Evolutionary conservation across 2,113 vertebrate species (phyloP).

Genomic region (Synchiropus splendidus): DNA sequence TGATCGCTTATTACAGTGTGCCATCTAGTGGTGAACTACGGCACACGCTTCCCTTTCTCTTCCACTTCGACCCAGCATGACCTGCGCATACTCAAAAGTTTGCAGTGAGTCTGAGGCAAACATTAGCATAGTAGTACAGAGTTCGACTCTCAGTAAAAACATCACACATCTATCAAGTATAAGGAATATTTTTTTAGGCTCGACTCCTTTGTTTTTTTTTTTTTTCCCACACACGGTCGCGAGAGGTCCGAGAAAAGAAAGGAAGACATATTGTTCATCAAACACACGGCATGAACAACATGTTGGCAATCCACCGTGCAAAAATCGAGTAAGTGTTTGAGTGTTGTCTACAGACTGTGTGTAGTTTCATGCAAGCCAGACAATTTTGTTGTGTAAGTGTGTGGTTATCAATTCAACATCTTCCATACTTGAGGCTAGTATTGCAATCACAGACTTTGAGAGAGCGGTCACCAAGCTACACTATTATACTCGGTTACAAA

Average conservation of each 20-base stretch:
- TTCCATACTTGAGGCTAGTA: conserved; percentile 50
- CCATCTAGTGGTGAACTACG: conserved; percentile 7
- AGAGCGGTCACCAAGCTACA: conserved; percentile 42
- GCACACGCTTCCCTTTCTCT: too few relatives aligned
- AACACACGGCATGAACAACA: conserved; percentile 23
- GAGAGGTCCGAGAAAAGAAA: too few relatives aligned
- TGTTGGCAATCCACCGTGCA: conserved; percentile 42
- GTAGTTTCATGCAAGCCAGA: conserved; percentile 41
- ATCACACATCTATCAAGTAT: conserved; percentile 42
- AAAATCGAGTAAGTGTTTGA: conserved; percentile 19
- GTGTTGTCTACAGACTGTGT: conserved; percentile 31
- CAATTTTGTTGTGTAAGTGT: conserved; percentile 29
- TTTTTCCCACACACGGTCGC: too few relatives aligned
- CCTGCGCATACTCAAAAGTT: too few relatives aligned
- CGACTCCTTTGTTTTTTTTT: background rate
- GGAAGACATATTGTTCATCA: conserved; percentile 41
- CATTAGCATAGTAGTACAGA: conserved; percentile 46
- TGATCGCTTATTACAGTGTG: conserved; percentile 9
- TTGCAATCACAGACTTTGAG: conserved; percentile 29
- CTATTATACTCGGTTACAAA: conserved; percentile 60
- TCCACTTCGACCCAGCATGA: too few relatives aligned
- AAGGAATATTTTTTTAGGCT: conserved; percentile 23
- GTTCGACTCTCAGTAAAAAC: conserved; percentile 35
- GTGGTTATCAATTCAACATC: conserved; percentile 24
- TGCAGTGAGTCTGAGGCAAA: conserved; percentile 20